Base-by-base conservation (phyloP, 2,797 vertebrate species). In the Urocyon cinereoargenteus region DNA sequence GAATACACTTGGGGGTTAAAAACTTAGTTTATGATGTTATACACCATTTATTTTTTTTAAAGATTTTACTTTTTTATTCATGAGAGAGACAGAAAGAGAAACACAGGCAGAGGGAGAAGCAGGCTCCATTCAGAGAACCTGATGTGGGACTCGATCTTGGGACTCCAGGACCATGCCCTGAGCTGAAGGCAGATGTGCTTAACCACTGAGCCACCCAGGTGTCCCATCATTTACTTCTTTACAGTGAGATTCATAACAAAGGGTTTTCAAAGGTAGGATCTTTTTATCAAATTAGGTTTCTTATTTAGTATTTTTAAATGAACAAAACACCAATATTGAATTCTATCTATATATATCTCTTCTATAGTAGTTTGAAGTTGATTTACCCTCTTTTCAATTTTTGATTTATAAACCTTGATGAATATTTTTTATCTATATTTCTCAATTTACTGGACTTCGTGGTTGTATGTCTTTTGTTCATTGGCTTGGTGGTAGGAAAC, bases 261-360 rank as follows among this genome's bases (percentile, higher is more conserved):
- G 91, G 24, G 31, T 94, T 79, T 75, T 91, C 61, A n/a, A 94
- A 96, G 45, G 34, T 85, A 85, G 34, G 78, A 49, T 61, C 12
- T 87, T 19, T 7, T 82, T 86, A 57, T 86, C 10, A 53, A 95
- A 93, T 86, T 57, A 55, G 24, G 6, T 70, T 86, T 8, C 66
- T 70, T 84, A 79, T 51, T 73, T 62, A n/a, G 0, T 89, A 57
- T 87, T 90, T 97, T 72, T 28, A 90, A 77, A 18, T 61, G 68
- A 79, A n/a, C 36, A 81, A 16, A 73, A 34, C 81, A 31, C 49
- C 19, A 40, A 5, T 28, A 21, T 79, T 64, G 77, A 91, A 53
- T 36, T 12, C n/a, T 55, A 72, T 75, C 13, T 73, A 22, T 49
- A 34, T 51, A 70, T 55, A 10, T 13, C 3, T 10, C 15, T 19